Evolutionary conservation across 2,113 vertebrate genomes (phyloP), one percentile per base, ranked within the genome.

Genomic region (Etheostoma spectabile): DNA sequence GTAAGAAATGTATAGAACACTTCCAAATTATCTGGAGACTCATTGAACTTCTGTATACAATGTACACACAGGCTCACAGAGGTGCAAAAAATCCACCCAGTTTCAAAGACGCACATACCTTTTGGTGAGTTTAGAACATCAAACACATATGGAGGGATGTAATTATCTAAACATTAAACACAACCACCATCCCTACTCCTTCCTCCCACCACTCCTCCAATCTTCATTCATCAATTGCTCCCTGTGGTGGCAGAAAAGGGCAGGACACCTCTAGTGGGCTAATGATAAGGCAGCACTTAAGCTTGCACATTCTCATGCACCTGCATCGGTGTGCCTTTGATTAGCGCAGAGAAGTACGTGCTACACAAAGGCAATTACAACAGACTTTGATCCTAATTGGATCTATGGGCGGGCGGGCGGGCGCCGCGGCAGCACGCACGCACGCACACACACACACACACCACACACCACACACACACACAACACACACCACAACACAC

Each of bases 281-380:
- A 89, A 93, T 92, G 85, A 90, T 86, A 88, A 89, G 86, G 89
- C 84, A 83, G 82, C 55, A 66, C 67, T 66, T 63, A 75, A 77
- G 82, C 88, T 68, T 60, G 62, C 83, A 85, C 76, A 63, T 77
- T 86, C 81, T 75, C 65, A 60, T 89, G 76, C 90, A 89, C 86
- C 89, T 91, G 89, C 84, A 85, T 51, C 30, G 18, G 49, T 79
- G 81, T 69, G 79, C 71, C 88, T 93, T 92, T 93, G 87, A 92
- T 90, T 85, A 92, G 86, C 19, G 89, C 79, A 60, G 87, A 90
- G 86, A 87, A 87, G 85, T 81, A 42, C 74, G 60, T 81, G 38
- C 16, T 80, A 93, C 90, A 92, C 90, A 92, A 91, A 92, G 91
- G 89, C 85, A 93, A 90, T 86, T 89, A 91, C 82, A 67, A 62